Evolutionary conservation across 2,888 invertebrate species (phyloP), one percentile per base, ranked within the genome.

Genomic region (Azorinus chamasolen): DNA sequence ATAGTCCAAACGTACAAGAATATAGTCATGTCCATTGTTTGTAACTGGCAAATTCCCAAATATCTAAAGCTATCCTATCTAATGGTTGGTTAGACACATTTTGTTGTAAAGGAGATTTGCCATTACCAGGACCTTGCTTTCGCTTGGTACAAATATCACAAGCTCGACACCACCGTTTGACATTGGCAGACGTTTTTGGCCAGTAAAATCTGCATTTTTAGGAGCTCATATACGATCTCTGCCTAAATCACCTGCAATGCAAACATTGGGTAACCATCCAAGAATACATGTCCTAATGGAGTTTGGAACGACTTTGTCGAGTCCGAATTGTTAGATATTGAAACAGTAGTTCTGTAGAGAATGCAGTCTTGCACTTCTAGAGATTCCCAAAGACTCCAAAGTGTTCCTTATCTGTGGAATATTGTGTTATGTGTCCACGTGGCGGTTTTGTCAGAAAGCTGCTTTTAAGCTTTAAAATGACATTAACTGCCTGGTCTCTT

Each of bases 391-490:
- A 70, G 62, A 12, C 55, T 55, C 63, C 70, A 73, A 0, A 70
- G 39, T 14, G 20, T 66, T 32, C 32, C 10, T 32, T 10, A 32
- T 10, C 20, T 5, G 46, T 18, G 46, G 20, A 46, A 46, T 46
- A 46, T 20, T 4, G 6, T 8, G 46, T 14, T 4, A 18, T 46
- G 14, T n/a, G 5, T n/a, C 6, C 20, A 18, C 20, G 20, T 20
- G 20, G 14, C 14, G 20, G n/a, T 25, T 24, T 51, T 51, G 51
- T 27, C n/a, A 22, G 2, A 8, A 8, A 12, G 2, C n/a, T 22
- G 53, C 6, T 90, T 94, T 93, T 46, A 4, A 32, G 10, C 4
- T 32, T 10, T 10, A 32, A 6, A 32, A 32, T 32, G 32, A 32
- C 32, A 32, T 10, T 32, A 6, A 32, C 10, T 32, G 32, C 32